Evolutionary conservation across 1,140 invertebrate species (phyloP).

Genomic region (Lanistes nyassanus): DNA sequence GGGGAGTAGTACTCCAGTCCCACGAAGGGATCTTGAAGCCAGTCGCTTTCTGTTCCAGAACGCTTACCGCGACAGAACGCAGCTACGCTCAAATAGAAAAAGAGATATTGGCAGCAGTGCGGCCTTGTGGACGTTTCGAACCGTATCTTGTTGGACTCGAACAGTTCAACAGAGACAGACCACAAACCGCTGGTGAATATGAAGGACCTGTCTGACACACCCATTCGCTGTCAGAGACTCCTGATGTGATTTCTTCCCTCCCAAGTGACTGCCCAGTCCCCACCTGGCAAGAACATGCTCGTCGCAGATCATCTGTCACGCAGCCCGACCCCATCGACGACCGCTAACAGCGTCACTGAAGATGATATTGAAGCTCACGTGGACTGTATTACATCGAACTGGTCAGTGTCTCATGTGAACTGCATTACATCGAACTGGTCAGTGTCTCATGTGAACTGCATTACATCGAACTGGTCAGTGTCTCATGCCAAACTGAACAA

Average conservation of each 20-base stretch:
- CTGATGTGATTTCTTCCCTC: constrained; percentile 34
- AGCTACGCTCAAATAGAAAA: constrained; percentile 70
- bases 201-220: constrained; percentile 24
- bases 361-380: no score
- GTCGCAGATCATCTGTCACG: constrained; percentile 35
- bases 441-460: neutral
- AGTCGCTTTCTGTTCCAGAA: no score
- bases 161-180: no score
- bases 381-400: neutral
- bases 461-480: neutral
- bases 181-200: constrained; percentile 57
- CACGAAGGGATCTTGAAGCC: no score
- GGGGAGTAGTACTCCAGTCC: no score
- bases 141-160: constrained; percentile 66
- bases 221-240: constrained; percentile 34
- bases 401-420: neutral
- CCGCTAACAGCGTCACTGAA: no score
- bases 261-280: no score
- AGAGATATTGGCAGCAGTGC: constrained; percentile 69
- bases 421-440: no score
- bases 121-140: constrained; percentile 69
- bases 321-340: constrained; percentile 51
- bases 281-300: constrained; percentile 32
- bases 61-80: constrained; percentile 64
- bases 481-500: neutral